These are phyloP conservation scores for Probosciger aterrimus DNA, from an alignment of 2,113 vertebrate genomes.

Conservation along the genomic window DNA sequence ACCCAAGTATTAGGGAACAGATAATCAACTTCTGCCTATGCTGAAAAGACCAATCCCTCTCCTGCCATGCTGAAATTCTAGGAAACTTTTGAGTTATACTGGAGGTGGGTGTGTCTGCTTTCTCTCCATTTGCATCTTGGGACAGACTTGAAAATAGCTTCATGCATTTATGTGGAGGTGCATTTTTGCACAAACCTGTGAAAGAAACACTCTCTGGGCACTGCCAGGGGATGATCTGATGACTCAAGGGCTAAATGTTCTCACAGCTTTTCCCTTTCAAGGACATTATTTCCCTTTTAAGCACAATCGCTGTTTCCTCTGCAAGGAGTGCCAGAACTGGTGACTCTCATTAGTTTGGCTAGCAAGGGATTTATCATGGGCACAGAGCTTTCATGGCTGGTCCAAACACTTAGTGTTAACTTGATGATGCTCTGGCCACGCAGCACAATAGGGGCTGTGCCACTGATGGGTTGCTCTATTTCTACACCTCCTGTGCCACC, in stretches of 20 bases:
- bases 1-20: background rate
- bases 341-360: background rate
- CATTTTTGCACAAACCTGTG: background rate
- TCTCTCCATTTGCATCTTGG: background rate
- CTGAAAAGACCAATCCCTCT: background rate
- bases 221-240: slow-evolving; percentile 23
- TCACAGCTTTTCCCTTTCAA: slow-evolving; percentile 34
- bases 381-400: background rate
- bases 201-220: background rate
- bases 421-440: background rate
- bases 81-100: background rate
- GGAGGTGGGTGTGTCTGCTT: background rate
- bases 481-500: slow-evolving; percentile 9
- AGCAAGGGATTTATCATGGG: background rate
- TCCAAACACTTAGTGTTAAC: background rate
- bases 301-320: background rate
- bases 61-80: background rate
- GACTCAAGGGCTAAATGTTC: slow-evolving; percentile 33
- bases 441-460: background rate
- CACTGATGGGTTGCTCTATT: background rate
- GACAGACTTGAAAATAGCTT: background rate
- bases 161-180: background rate
- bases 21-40: background rate
- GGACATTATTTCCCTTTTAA: slow-evolving; percentile 3
- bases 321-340: background rate